A percentile compares a stretch with the other conserved stretches of the same genome.
Conservation (phyloP, 2,797 vertebrate genomes). For the Gymnopithys bicolor region DNA sequence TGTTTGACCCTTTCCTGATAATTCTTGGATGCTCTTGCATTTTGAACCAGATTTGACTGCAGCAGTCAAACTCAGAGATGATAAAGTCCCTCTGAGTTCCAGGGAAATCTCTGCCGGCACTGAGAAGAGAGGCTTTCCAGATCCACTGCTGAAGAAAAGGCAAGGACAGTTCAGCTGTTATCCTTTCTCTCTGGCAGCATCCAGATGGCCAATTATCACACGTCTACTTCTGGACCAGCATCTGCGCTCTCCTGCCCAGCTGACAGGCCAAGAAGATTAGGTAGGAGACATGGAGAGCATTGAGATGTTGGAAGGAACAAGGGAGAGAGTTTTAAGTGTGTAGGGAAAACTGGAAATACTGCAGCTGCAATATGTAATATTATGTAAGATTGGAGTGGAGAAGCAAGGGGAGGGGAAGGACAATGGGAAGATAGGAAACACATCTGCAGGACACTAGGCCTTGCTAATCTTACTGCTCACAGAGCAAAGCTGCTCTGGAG, state of each 20-base stretch:
- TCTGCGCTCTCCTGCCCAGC: constrained; percentile 25
- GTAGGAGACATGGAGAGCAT: constrained; percentile 39
- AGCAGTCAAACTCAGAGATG: background rate
- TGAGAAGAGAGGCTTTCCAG: constrained; percentile 43
- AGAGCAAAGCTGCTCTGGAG: background rate
- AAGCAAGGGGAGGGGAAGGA: background rate
- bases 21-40: constrained; percentile 13
- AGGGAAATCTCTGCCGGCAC: constrained; percentile 34
- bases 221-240: constrained; percentile 65
- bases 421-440: background rate
- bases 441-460: constrained; percentile 21
- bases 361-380: constrained; percentile 50
- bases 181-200: constrained; percentile 48
- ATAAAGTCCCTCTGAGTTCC: constrained; percentile 49
- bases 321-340: background rate
- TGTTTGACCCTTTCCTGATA: constrained; percentile 25
- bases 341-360: background rate
- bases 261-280: constrained; percentile 58
- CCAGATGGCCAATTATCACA: constrained; percentile 70
- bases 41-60: constrained; percentile 24
- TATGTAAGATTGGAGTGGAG: constrained; percentile 10
- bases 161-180: constrained; percentile 62
- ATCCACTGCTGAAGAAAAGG: background rate
- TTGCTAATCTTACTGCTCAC: background rate
- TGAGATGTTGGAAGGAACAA: constrained; percentile 18